Conservation (phyloP, 2,797 vertebrate genomes). For the Numenius phaeopus region DNA sequence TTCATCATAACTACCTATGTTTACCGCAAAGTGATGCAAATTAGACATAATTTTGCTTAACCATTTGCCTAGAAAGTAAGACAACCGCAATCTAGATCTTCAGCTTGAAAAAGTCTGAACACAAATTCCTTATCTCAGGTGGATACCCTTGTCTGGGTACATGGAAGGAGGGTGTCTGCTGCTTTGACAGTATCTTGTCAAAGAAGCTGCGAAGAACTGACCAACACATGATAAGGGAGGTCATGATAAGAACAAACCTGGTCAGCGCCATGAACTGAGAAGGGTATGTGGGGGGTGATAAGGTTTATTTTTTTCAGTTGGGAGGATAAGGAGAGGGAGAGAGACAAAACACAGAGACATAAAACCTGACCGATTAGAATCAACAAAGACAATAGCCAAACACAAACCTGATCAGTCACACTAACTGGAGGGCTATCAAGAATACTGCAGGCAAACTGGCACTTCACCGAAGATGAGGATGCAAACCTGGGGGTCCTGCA, state of each 20-base stretch:
- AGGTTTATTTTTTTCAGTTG: background rate
- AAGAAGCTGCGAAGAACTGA: background rate
- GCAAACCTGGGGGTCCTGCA: background rate
- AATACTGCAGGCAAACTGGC: background rate
- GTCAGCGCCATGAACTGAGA: background rate
- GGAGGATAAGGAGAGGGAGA: background rate
- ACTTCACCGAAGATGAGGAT: background rate
- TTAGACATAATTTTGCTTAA: background rate
- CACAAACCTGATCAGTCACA: background rate
- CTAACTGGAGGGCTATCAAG: background rate
- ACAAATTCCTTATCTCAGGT: background rate
- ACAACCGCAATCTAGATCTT: background rate
- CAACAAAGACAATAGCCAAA: background rate
- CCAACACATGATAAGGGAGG: background rate
- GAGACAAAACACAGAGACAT: background rate
- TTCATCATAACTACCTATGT: background rate
- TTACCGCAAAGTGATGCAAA: fast-evolving
- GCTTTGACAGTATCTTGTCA: background rate
- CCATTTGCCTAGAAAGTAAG: background rate
- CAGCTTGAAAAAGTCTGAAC: background rate
- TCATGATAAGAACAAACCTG: background rate
- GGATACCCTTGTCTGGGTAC: background rate
- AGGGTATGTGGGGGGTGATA: background rate
- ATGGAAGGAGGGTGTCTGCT: background rate
- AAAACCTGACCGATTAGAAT: background rate